Conservation (phyloP, 2,113 vertebrate genomes). For the Rostratula benghalensis region DNA sequence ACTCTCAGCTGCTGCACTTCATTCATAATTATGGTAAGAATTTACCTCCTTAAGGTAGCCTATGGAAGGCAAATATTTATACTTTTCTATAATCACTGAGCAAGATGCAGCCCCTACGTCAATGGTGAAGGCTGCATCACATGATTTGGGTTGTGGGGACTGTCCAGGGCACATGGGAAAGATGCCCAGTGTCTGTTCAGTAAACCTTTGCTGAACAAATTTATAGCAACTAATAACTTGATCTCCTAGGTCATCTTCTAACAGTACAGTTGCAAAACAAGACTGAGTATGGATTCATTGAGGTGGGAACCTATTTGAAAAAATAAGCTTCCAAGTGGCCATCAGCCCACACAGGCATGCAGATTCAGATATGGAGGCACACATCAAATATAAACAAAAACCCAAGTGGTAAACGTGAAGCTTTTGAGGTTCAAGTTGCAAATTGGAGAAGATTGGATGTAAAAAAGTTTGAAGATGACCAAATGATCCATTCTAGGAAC, state of each 20-base stretch:
- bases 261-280: not conserved
- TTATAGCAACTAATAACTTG: not conserved
- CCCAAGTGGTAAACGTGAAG: not conserved
- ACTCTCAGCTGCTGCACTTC: not conserved
- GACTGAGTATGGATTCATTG: fast-evolving
- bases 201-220: not conserved
- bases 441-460: not conserved
- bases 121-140: not conserved
- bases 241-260: not conserved
- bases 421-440: not conserved
- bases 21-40: not conserved
- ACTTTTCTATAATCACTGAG: not conserved
- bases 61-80: not conserved
- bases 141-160: not conserved
- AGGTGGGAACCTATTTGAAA: not conserved
- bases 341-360: not conserved
- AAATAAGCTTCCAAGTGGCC: not conserved
- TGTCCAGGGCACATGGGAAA: not conserved
- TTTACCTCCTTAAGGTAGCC: not conserved
- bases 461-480: not conserved
- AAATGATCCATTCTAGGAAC: not conserved
- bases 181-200: not conserved
- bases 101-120: not conserved
- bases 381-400: not conserved
- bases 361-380: not conserved